These are phyloP conservation scores for Marmota flaviventris DNA, from an alignment of 2,113 vertebrate species.

Conservation along the genomic window DNA sequence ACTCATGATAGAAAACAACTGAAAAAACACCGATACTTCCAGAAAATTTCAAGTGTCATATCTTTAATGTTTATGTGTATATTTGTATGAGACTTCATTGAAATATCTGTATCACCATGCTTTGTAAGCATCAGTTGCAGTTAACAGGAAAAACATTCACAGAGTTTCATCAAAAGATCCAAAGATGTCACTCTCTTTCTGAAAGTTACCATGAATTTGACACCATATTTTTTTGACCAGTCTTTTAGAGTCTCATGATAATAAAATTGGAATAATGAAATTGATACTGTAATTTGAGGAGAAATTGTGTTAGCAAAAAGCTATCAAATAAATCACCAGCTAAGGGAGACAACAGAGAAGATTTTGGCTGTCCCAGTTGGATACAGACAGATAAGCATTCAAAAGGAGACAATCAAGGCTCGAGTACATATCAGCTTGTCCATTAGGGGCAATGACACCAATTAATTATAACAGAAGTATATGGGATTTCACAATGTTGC, in stretches of 20 bases:
- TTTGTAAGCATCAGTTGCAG: slow-evolving; percentile 68
- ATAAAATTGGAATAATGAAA: slow-evolving; percentile 84
- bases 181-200: slow-evolving; percentile 78
- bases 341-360: slow-evolving; percentile 79
- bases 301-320: slow-evolving; percentile 84
- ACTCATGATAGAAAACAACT: not conserved
- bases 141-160: slow-evolving; percentile 82
- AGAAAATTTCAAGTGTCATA: slow-evolving; percentile 26
- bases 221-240: slow-evolving; percentile 83
- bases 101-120: slow-evolving; percentile 67
- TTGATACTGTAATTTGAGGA: slow-evolving; percentile 85
- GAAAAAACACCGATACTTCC: not conserved
- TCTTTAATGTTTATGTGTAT: slow-evolving; percentile 72
- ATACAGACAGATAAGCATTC: slow-evolving; percentile 86
- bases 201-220: slow-evolving; percentile 83
- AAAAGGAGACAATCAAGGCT: slow-evolving; percentile 76
- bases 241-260: slow-evolving; percentile 77
- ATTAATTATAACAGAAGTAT: slow-evolving; percentile 83
- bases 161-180: slow-evolving; percentile 82
- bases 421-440: slow-evolving; percentile 84
- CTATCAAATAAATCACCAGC: slow-evolving; percentile 86
- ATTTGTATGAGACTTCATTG: slow-evolving; percentile 75
- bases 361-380: slow-evolving; percentile 73
- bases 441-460: slow-evolving; percentile 72
- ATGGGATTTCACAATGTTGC: slow-evolving; percentile 76